phyloP scores from a whole-genome alignment of 1,140 invertebrate genomes.

The Elysia chlorotica region DNA sequence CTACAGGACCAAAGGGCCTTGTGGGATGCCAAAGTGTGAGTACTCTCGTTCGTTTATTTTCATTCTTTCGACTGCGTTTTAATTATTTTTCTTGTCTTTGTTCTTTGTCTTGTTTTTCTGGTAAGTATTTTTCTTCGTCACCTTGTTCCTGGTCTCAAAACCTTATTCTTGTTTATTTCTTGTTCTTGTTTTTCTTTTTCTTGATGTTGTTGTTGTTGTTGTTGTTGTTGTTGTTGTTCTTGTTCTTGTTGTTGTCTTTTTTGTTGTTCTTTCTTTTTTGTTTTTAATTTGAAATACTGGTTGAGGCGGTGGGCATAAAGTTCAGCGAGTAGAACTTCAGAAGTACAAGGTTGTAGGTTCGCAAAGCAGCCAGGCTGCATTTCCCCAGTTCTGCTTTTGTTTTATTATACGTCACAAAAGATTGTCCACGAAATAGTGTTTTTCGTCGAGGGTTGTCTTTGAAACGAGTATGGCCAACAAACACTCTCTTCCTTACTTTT shows the following conservation, averaged over 20 bases:
- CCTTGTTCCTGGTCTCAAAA: too few relatives aligned
- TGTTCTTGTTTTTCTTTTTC: not conserved
- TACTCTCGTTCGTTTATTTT: not conserved
- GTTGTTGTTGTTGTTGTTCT: not conserved
- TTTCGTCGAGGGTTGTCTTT: too few relatives aligned
- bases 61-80: not conserved
- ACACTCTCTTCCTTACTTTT: too few relatives aligned
- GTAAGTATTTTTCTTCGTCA: not conserved
- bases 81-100: not conserved
- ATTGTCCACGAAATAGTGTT: too few relatives aligned
- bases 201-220: not conserved
- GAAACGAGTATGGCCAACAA: too few relatives aligned
- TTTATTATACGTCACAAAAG: too few relatives aligned
- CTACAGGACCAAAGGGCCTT: constrained; percentile 84
- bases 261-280: not conserved
- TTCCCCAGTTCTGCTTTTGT: too few relatives aligned
- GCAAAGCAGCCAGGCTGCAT: too few relatives aligned
- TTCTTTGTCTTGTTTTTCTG: not conserved
- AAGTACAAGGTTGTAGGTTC: too few relatives aligned
- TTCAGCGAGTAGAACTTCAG: too few relatives aligned
- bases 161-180: not conserved
- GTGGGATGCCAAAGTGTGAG: constrained; percentile 94
- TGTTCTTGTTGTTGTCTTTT: not conserved
- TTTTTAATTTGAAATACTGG: not conserved
- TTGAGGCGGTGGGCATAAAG: too few relatives aligned